Percentiles rank a stretch among this genome's conserved stretches.
Evolutionary conservation across 2,113 vertebrate genomes (phyloP).

Genomic region (Trinectes maculatus): DNA sequence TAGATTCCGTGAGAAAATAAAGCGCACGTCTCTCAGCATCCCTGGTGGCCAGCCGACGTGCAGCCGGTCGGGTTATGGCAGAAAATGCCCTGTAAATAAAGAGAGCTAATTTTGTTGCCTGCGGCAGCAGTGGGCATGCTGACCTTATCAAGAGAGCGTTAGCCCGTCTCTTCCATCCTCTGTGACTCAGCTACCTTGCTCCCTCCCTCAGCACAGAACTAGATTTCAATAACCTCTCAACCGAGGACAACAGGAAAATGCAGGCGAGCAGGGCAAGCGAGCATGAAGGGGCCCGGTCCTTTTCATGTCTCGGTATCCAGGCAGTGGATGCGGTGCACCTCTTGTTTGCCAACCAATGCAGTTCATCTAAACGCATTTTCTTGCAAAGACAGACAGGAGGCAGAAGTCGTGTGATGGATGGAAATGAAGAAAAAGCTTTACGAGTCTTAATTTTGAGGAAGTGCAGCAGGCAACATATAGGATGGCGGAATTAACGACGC

Average conservation of each 20-base stretch:
- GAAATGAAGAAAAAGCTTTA: constrained; percentile 35
- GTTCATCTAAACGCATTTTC: constrained; percentile 52
- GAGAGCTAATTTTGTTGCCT: constrained; percentile 75
- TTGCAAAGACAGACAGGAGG: constrained; percentile 9
- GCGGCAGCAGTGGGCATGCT: constrained; percentile 69
- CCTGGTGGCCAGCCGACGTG: constrained; percentile 21
- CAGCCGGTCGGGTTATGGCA: constrained; percentile 15
- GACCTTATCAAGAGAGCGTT: constrained; percentile 79
- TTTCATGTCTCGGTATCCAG: constrained; percentile 58
- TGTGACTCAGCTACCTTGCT: constrained; percentile 65
- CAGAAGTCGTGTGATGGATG: constrained; percentile 3
- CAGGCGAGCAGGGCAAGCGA: constrained; percentile 19
- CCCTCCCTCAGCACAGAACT: constrained; percentile 50
- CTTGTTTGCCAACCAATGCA: constrained; percentile 29
- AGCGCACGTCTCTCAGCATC: constrained; percentile 18
- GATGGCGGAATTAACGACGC: constrained; percentile 51
- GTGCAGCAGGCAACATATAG: not conserved
- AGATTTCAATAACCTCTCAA: constrained; percentile 72
- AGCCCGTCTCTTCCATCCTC: constrained; percentile 68
- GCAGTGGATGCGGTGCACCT: constrained; percentile 57
- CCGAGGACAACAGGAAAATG: constrained; percentile 49
- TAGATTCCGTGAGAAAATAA: constrained; percentile 34
- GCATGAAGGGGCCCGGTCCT: constrained; percentile 5
- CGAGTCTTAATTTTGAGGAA: constrained; percentile 14
- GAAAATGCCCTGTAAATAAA: constrained; percentile 71